These are phyloP conservation scores for Cryptus viduatorius DNA, from an alignment of 2,888 invertebrate genomes.

Conservation along the genomic window DNA sequence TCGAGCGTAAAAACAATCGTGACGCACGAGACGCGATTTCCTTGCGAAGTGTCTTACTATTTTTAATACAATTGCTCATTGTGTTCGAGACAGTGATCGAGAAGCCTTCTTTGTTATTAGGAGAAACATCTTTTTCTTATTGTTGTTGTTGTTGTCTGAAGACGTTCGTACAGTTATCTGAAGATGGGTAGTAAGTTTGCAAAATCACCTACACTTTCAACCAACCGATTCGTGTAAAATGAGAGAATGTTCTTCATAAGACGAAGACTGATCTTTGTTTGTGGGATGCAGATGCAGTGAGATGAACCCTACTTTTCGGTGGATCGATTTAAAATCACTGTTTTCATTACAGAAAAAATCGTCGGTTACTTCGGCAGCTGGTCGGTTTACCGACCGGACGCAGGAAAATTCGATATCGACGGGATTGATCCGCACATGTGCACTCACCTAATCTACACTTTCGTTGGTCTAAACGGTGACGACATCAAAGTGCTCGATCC, in stretches of 20 bases:
- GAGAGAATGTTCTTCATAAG: no score
- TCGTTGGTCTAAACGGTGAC: conserved; percentile 87
- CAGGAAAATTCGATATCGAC: conserved; percentile 89
- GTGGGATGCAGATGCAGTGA: background rate
- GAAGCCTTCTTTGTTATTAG: background rate
- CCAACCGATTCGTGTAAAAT: no score
- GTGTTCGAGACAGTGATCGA: background rate
- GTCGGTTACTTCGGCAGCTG: conserved; percentile 93
- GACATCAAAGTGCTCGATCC: conserved; percentile 87
- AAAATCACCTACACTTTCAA: background rate
- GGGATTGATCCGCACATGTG: conserved; percentile 90
- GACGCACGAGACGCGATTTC: background rate
- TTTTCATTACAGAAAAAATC: conserved; percentile 86
- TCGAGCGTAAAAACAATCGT: background rate
- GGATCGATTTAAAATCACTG: background rate
- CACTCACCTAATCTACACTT: conserved; percentile 90
- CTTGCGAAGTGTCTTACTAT: background rate
- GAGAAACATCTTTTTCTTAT: background rate
- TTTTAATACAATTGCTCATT: background rate
- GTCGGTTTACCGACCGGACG: conserved; percentile 89
- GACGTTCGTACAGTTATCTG: background rate
- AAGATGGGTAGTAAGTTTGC: background rate
- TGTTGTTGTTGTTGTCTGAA: background rate
- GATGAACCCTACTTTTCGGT: background rate
- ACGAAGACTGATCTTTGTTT: no score